Conservation (phyloP, 2,888 invertebrate species). For the Seira ritae region DNA sequence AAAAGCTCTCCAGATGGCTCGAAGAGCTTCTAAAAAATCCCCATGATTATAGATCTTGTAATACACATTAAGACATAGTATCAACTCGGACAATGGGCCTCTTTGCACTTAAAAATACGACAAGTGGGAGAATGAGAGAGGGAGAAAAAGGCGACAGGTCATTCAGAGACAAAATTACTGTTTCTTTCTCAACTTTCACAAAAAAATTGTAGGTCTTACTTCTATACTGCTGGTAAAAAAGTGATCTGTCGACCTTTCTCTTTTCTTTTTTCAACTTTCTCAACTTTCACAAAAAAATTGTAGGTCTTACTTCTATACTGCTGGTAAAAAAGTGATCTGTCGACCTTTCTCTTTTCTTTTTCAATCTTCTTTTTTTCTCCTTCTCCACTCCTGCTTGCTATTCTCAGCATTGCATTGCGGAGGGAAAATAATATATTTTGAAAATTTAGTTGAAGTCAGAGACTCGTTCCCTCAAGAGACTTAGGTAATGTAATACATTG, state of each 20-base stretch:
- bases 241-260: conserved; percentile 57
- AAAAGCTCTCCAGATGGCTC: conserved; percentile 44
- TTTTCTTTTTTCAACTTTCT: conserved; percentile 22
- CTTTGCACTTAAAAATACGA: conserved; percentile 50
- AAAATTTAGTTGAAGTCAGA: conserved; percentile 9
- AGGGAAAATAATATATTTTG: conserved; percentile 5
- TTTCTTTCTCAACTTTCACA: conserved; percentile 37
- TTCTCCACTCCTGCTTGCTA: conserved; percentile 17
- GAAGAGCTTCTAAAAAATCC: conserved; percentile 55
- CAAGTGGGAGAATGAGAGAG: conserved; percentile 34
- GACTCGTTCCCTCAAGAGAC: conserved; percentile 39
- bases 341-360: conserved; percentile 44
- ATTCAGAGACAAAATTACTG: conserved; percentile 61
- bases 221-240: conserved; percentile 21
- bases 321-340: conserved; percentile 50
- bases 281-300: conserved; percentile 30
- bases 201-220: conserved; percentile 27
- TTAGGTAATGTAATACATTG: conserved; percentile 43
- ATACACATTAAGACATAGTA: conserved; percentile 62
- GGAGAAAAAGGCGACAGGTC: conserved; percentile 56
- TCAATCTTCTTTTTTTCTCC: conserved; percentile 32
- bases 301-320: not conserved
- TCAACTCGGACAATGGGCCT: conserved; percentile 55
- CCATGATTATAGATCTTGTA: conserved; percentile 58
- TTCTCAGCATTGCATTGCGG: conserved; percentile 8